phyloP scores from a whole-genome alignment of 1,140 invertebrate species.

The Meloidogyne chitwoodi region DNA sequence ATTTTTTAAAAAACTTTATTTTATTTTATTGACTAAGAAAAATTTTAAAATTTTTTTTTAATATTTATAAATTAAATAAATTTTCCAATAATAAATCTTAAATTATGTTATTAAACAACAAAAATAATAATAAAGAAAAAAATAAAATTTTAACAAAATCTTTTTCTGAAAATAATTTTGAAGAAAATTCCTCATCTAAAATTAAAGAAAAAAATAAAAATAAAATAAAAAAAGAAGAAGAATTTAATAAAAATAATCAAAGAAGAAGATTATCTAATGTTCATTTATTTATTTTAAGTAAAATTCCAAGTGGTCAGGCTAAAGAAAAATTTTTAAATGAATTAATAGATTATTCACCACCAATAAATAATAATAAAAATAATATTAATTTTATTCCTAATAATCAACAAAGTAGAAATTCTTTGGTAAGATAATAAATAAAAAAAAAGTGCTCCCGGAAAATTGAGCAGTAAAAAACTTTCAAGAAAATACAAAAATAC shows the following conservation, averaged over 20 bases:
- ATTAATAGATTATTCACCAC: slow-evolving; percentile 48
- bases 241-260: neutral
- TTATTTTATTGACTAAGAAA: neutral
- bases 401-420: neutral
- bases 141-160: neutral
- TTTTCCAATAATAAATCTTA: no score
- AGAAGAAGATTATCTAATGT: neutral
- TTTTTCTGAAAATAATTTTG: neutral
- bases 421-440: no score
- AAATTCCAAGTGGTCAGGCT: slow-evolving; percentile 42
- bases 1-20: neutral
- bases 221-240: neutral
- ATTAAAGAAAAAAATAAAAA: neutral
- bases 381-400: no score
- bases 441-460: no score
- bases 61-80: no score
- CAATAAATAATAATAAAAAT: neutral
- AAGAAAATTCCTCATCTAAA: no score
- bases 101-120: neutral
- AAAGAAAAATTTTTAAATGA: slow-evolving; percentile 47
- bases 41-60: no score
- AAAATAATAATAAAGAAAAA: neutral
- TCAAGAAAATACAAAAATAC: no score
- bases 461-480: no score
- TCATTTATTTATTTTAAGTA: slow-evolving; percentile 38